Conservation (phyloP, 1,140 invertebrate genomes). For the Atta cephalotes region DNA sequence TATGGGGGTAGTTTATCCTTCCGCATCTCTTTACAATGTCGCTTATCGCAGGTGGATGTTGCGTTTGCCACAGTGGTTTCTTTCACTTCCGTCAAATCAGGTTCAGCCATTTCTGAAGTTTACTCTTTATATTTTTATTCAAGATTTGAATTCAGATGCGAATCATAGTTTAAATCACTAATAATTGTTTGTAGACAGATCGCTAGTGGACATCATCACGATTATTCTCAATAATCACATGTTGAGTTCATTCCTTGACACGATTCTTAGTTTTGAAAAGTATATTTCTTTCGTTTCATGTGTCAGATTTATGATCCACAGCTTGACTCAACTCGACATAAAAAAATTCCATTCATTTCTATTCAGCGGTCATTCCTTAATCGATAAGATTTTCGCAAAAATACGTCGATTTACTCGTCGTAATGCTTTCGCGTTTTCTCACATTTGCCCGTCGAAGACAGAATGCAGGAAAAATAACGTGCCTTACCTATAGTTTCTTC, state of each 20-base stretch:
- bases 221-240: not conserved
- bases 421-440: conserved; percentile 15
- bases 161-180: not conserved
- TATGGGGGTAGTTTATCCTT: conserved; percentile 77
- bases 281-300: conserved; percentile 21
- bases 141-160: not conserved
- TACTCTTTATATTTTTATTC: not conserved
- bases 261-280: not conserved
- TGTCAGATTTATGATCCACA: conserved; percentile 40
- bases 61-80: conserved; percentile 14
- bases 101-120: conserved; percentile 24
- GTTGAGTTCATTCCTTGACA: not conserved
- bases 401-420: not conserved
- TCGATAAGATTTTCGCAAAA: conserved; percentile 23
- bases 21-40: conserved; percentile 70
- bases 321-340: not conserved
- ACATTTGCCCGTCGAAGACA: not conserved
- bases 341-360: conserved; percentile 29
- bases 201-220: conserved; percentile 15
- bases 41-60: conserved; percentile 50
- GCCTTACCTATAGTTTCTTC: conserved; percentile 9
- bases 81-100: conserved; percentile 33
- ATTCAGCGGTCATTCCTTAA: not conserved
- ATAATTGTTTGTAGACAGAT: not conserved
- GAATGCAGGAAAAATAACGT: conserved; percentile 41